These are phyloP conservation scores for Diabrotica virgifera DNA, from an alignment of 1,140 invertebrate species.

Conservation along the genomic window DNA sequence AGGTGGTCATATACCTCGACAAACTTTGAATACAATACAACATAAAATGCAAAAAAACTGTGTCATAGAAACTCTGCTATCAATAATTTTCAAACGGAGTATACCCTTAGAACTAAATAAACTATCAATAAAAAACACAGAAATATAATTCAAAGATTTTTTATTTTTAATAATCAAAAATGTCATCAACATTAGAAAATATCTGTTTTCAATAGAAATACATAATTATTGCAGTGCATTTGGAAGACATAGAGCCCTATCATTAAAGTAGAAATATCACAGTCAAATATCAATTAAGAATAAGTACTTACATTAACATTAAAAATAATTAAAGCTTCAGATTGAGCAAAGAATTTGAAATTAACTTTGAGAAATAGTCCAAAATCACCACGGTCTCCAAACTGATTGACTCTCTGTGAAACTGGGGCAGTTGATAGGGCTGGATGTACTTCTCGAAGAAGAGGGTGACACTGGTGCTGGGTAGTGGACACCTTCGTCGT, in stretches of 20 bases:
- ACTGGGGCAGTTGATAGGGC: conserved; percentile 22
- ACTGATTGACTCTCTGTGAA: conserved; percentile 48
- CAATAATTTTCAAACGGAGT: too few species aligned
- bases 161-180: too few species aligned
- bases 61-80: too few species aligned
- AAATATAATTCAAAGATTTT: too few species aligned
- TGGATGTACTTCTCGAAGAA: conserved; percentile 51
- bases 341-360: conserved; percentile 4
- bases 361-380: neutral
- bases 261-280: neutral
- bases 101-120: too few species aligned
- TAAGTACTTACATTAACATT: neutral
- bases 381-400: conserved; percentile 64
- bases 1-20: too few species aligned
- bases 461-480: conserved; percentile 58
- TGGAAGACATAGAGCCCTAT: neutral
- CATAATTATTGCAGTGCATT: too few species aligned
- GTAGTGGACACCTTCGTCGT: conserved; percentile 49
- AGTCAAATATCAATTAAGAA: neutral
- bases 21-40: too few species aligned
- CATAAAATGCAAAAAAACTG: too few species aligned
- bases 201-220: too few species aligned
- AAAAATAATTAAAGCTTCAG: conserved; percentile 20
- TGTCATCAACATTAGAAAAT: too few species aligned
- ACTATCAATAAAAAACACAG: too few species aligned